phyloP scores from a whole-genome alignment of 2,888 invertebrate genomes.

The Zygothrica quintamaculata region DNA sequence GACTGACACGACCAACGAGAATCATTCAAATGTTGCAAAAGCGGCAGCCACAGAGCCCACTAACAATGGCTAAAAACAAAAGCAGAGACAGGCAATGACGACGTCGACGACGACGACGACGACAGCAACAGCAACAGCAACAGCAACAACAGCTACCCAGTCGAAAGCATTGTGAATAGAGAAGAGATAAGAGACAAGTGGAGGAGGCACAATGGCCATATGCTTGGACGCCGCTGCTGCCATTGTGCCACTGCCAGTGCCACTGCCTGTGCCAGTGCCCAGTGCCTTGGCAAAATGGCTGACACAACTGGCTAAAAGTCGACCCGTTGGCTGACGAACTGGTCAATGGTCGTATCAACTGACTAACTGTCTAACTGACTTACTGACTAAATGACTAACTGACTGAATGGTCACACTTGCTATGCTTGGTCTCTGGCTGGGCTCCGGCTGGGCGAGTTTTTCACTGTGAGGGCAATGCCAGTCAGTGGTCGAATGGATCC shows the following conservation, averaged over 20 bases:
- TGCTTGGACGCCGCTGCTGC: constrained; percentile 46
- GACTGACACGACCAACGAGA: constrained; percentile 82
- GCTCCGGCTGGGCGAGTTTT: constrained; percentile 26
- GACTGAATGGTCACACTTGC: constrained; percentile 39
- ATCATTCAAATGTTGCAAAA: constrained; percentile 82
- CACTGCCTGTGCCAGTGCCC: background rate
- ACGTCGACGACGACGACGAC: constrained; percentile 29
- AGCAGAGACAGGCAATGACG: constrained; percentile 60
- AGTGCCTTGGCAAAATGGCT: constrained; percentile 68
- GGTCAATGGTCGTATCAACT: constrained; percentile 30
- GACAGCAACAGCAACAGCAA: constrained; percentile 9
- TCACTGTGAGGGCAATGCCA: constrained; percentile 10
- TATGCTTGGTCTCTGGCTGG: constrained; percentile 1
- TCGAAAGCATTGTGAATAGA: constrained; percentile 47
- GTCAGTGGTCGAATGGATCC: constrained; percentile 12
- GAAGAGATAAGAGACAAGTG: constrained; percentile 19
- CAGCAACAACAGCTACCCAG: constrained; percentile 46
- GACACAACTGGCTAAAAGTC: constrained; percentile 58
- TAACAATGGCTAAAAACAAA: constrained; percentile 79
- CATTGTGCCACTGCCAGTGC: constrained; percentile 30
- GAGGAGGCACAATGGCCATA: constrained; percentile 55
- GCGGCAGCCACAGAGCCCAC: constrained; percentile 63
- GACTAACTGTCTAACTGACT: constrained; percentile 27
- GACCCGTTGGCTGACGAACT: constrained; percentile 42
- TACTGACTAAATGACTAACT: constrained; percentile 44